Evolutionary conservation across 1,140 invertebrate species (phyloP).

Genomic region (Macrosteles quadrilineatus): DNA sequence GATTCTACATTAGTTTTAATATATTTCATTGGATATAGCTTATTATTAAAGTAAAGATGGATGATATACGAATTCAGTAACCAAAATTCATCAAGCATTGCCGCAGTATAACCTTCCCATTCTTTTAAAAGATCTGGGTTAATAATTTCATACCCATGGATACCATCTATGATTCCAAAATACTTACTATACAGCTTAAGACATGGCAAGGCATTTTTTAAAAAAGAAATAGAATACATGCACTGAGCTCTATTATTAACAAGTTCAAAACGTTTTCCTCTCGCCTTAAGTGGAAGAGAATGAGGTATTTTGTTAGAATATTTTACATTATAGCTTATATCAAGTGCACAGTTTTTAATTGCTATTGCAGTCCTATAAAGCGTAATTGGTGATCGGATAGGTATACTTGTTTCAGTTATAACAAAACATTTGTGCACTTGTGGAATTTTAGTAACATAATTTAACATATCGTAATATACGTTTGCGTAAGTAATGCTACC

Average conservation of each 20-base stretch:
- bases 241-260: neutral
- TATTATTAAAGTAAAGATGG: too few species aligned
- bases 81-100: neutral
- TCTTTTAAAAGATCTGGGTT: neutral
- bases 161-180: neutral
- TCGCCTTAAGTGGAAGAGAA: neutral
- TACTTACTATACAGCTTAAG: neutral
- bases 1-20: too few species aligned
- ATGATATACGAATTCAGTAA: neutral
- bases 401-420: neutral
- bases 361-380: neutral
- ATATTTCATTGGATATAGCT: too few species aligned
- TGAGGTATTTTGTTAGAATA: neutral
- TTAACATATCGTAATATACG: neutral
- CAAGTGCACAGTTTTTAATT: neutral
- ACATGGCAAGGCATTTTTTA: neutral
- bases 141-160: neutral
- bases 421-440: neutral
- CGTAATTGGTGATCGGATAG: neutral
- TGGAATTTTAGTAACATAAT: neutral
- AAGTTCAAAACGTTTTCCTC: neutral
- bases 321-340: slow-evolving; percentile 10
- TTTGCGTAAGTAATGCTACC: neutral
- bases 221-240: neutral
- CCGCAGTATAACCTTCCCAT: neutral